Evolutionary conservation across 1,140 invertebrate genomes (phyloP), one percentile per base, ranked within the genome.

Genomic region (Ceratoteleas bidentatus): DNA sequence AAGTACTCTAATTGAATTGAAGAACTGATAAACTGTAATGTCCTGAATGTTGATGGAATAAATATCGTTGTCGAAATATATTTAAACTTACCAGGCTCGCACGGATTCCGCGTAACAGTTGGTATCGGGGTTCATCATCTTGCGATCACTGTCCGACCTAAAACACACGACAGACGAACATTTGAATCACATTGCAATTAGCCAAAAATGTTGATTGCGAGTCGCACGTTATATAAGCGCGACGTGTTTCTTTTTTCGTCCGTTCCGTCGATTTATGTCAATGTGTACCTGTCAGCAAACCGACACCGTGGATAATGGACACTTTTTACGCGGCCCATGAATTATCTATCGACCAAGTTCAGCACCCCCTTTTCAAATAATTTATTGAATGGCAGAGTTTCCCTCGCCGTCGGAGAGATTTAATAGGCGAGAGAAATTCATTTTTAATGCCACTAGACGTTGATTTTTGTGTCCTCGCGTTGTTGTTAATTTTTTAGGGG

Each of bases 61-160:
- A n/a, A n/a, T n/a, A n/a, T n/a, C n/a, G n/a, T n/a, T n/a, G n/a
- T n/a, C n/a, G n/a, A n/a, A n/a, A n/a, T n/a, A n/a, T n/a, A n/a
- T n/a, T 40, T 43, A 7, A 16, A 87, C 90, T 90, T 72, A 91
- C 90, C 90, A 91, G 82, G 89, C 86, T 79, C 90, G 89, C 56
- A 91, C 88, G 60, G 90, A 87, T 47, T 91, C 90, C 43, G 89
- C 78, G 72, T 91, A 91, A 83, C 90, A 91, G 57, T 87, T 86
- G 45, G 87, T 87, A 82, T 91, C 90, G 40, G 89, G 88, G 78
- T 89, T 91, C 78, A 91, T 85, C 90, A 91, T 91, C 87, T 91
- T 91, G 61, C 90, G 89, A 33, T 91, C 90, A 70, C 84, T 90
- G 57, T 91, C 90, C 45, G 90, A 86, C 90, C 90, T 91, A 87